Base-by-base conservation (phyloP, 2,888 invertebrate species). In the Drosophila suboccidentalis region DNA sequence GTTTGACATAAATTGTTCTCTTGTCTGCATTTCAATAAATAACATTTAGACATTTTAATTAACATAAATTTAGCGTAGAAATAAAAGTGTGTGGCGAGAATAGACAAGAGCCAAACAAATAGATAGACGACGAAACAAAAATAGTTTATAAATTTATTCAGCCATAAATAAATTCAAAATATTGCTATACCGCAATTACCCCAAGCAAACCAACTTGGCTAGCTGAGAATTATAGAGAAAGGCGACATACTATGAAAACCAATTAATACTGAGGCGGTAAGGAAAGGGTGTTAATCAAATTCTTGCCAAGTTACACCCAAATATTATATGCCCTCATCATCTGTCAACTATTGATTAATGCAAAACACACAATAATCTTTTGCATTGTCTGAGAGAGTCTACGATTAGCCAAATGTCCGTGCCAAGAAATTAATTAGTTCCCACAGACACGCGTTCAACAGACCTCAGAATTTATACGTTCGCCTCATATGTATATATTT, bases 41-140 rank as follows among this genome's bases (percentile, higher is more conserved):
- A 75, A 62, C 71, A 74, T 78, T 79, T 71, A 71, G 74, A 78
- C 78, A 77, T 79, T 80, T 83, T 88, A 86, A 86, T 86, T 86
- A 88, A 86, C 75, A 86, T 72, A 75, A 88, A 88, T 86, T 81
- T 76, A 71, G 87, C 88, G 81, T 82, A 46, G 60, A 74, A 78
- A 68, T 75, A 67, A 67, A 67, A 55, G 59, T 50, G 67, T 46
- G 61, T 49, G 38, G 13, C 53, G 41, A 58, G 49, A 66, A 47
- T 43, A 38, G 57, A 29, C 39, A 51, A 51, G 15, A 59, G 39
- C 26, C 57, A 67, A 63, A 62, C 55, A 51, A 69, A 75, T 58
- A 62, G 38, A 36, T 36, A 38, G 38, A 38, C 38, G 38, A 38
- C 38, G 39, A 55, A 60, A 15, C 64, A n/a, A 66, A 60, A 73